A percentile compares a stretch with the other conserved stretches of the same genome.
Evolutionary conservation across 2,113 vertebrate genomes (phyloP).

Genomic region (Mungos mungo): DNA sequence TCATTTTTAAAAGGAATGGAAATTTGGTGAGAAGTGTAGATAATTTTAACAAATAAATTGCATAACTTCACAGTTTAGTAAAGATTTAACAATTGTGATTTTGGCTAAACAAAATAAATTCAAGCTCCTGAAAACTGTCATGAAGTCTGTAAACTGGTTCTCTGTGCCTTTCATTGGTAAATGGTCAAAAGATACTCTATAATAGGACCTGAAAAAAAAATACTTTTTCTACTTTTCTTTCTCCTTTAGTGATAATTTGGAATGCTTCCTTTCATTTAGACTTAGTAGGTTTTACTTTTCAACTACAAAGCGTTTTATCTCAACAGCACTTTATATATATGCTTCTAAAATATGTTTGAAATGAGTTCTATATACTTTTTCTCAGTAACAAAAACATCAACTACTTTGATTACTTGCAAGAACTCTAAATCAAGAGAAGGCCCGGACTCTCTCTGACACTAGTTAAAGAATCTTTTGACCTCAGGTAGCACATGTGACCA

Average conservation of each 20-base stretch:
- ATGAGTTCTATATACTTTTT: background rate
- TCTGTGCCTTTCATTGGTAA: background rate
- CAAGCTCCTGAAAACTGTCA: background rate
- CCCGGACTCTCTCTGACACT: background rate
- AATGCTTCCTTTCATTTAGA: conserved; percentile 11
- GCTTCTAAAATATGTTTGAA: background rate
- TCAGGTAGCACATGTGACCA: background rate
- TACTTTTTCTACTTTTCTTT: background rate
- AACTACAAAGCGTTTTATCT: background rate
- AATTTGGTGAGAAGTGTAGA: background rate
- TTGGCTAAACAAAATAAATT: background rate
- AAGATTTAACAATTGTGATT: conserved; percentile 12
- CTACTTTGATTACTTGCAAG: background rate
- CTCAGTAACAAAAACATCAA: background rate
- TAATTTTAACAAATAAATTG: background rate
- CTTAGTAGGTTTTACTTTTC: background rate
- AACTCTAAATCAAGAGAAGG: background rate
- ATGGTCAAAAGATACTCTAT: background rate
- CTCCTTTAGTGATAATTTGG: background rate
- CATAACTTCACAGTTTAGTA: background rate
- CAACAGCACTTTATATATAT: background rate
- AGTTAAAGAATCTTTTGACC: background rate
- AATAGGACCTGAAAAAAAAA: background rate
- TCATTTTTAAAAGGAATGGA: background rate
- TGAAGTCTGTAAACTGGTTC: background rate